Evolutionary conservation across 2,113 vertebrate genomes (phyloP).

Genomic region (Murina feae): DNA sequence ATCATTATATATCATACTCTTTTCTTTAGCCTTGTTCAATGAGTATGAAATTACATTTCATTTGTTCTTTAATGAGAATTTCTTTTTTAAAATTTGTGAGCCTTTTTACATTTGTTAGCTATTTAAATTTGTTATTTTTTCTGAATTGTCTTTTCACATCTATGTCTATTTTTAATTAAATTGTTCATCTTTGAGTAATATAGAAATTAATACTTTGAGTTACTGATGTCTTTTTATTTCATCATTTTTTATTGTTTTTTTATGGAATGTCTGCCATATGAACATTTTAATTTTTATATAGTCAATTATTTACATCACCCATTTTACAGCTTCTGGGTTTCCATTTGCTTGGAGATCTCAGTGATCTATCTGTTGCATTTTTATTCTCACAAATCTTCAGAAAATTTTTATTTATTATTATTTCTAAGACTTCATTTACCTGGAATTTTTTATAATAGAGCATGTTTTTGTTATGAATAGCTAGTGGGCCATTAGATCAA

Average conservation of each 20-base stretch:
- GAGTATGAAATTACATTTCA: background rate
- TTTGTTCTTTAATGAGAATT: background rate
- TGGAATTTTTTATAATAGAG: background rate
- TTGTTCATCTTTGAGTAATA: background rate
- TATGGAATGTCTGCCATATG: background rate
- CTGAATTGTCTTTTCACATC: background rate
- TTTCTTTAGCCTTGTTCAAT: background rate
- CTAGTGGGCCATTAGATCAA: background rate
- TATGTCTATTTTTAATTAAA: background rate
- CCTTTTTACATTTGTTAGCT: background rate
- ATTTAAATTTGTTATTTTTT: background rate
- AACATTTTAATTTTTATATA: background rate
- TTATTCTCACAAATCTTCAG: background rate
- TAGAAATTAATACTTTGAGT: background rate
- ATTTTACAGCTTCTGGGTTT: background rate
- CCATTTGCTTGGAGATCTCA: background rate
- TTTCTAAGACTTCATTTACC: background rate
- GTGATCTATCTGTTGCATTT: background rate
- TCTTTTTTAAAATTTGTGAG: background rate
- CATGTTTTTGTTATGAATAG: background rate
- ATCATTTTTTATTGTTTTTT: background rate
- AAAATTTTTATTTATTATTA: background rate
- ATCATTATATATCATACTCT: background rate
- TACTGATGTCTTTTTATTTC: slow-evolving; percentile 1
- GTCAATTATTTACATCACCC: background rate